A percentile compares a stretch with the other conserved stretches of the same genome.
Evolutionary conservation across 2,888 invertebrate genomes (phyloP).

Genomic region (Leptinotarsa tumamoca): DNA sequence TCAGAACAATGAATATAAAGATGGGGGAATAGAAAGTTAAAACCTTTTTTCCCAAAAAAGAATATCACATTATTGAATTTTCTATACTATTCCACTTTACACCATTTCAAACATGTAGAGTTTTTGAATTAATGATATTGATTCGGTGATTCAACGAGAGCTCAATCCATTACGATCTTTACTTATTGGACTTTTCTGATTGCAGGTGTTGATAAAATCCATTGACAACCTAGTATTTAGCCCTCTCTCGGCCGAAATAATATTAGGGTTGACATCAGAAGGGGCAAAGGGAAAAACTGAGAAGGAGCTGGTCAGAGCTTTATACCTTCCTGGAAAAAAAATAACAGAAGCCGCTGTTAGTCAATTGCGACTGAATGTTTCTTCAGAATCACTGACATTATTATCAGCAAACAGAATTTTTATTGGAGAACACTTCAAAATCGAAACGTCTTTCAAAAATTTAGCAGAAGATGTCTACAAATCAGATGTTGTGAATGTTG

Average conservation of each 20-base stretch:
- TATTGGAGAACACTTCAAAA: slow-evolving; percentile 68
- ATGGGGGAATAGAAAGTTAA: too few relatives aligned
- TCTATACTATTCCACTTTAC: too few relatives aligned
- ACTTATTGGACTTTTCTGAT: too few relatives aligned
- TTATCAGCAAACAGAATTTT: slow-evolving; percentile 71
- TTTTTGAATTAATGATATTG: too few relatives aligned
- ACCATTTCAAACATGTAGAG: too few relatives aligned
- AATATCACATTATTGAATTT: too few relatives aligned
- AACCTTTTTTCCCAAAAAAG: too few relatives aligned
- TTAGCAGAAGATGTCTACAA: slow-evolving; percentile 73
- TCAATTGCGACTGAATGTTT: slow-evolving; percentile 44
- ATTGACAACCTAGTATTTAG: slow-evolving; percentile 56
- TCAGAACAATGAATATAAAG: too few relatives aligned
- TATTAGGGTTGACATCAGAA: slow-evolving; percentile 55
- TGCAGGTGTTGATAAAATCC: slow-evolving; percentile 11
- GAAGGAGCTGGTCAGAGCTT: slow-evolving; percentile 49
- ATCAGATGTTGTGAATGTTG: slow-evolving; percentile 61
- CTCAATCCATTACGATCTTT: too few relatives aligned
- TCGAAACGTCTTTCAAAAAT: slow-evolving; percentile 70
- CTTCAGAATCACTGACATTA: slow-evolving; percentile 48
- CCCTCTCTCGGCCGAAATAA: slow-evolving; percentile 58
- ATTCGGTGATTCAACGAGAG: too few relatives aligned
- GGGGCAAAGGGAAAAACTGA: slow-evolving; percentile 59
- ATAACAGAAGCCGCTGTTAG: slow-evolving; percentile 50
- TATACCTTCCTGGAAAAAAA: slow-evolving; percentile 47